A percentile compares a stretch with the other conserved stretches of the same genome.
Conservation (phyloP, 2,888 invertebrate genomes). For the Leistus spinibarbis region DNA sequence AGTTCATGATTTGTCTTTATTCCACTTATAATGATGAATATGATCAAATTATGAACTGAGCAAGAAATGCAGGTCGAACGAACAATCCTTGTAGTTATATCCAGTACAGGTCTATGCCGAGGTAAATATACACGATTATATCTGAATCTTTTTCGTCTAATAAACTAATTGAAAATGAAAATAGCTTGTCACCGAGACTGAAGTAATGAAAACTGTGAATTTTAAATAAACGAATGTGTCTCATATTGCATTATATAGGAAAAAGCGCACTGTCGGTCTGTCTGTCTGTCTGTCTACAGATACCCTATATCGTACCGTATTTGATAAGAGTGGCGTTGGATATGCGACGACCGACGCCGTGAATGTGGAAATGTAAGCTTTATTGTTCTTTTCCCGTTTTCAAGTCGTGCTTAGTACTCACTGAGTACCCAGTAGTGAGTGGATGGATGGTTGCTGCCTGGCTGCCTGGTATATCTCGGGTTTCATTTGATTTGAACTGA, state of each 20-base stretch:
- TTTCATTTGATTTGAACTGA: neutral
- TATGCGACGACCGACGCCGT: constrained; percentile 9
- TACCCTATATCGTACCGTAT: neutral
- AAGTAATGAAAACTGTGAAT: neutral
- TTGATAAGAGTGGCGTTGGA: constrained; percentile 6
- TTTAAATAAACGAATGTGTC: neutral
- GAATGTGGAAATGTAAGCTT: constrained; percentile 31
- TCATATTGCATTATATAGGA: neutral
- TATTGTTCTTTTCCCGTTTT: constrained; percentile 20
- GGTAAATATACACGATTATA: too few species aligned
- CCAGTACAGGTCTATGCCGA: too few species aligned
- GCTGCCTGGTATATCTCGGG: neutral
- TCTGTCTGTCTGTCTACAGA: neutral
- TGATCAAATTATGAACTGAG: too few species aligned
- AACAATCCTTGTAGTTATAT: too few species aligned
- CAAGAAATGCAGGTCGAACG: too few species aligned
- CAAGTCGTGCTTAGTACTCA: neutral
- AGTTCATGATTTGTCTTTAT: too few species aligned
- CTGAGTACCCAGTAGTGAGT: neutral
- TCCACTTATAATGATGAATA: too few species aligned
- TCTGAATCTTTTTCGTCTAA: too few species aligned
- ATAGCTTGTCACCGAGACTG: neutral
- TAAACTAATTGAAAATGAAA: too few species aligned
- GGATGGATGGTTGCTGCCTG: neutral
- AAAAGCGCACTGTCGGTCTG: neutral